phyloP scores from a whole-genome alignment of 2,888 invertebrate genomes.

The Lacanobia oleracea region DNA sequence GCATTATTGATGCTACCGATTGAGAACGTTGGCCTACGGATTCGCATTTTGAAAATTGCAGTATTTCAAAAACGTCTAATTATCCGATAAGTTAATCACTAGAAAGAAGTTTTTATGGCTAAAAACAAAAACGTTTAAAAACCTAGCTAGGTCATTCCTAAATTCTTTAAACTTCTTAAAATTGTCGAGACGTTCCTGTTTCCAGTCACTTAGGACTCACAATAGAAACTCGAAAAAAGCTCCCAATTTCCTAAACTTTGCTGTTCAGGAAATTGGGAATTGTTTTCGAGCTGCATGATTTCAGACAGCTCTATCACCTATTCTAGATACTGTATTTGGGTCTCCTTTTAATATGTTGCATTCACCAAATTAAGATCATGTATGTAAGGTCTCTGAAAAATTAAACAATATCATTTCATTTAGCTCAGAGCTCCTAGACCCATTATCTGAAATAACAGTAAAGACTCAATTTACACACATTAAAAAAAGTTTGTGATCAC shows the following conservation, averaged over 20 bases:
- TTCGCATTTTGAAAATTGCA: not conserved
- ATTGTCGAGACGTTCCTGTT: not conserved
- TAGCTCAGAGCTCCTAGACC: conserved; percentile 35
- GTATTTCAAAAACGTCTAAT: not conserved
- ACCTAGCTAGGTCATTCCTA: not conserved
- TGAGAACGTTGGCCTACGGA: not conserved
- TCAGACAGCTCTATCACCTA: not conserved
- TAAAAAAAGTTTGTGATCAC: no score
- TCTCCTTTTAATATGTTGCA: not conserved
- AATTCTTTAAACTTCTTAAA: not conserved
- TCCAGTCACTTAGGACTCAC: not conserved
- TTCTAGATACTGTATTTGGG: conserved; percentile 2
- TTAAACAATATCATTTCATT: conserved; percentile 40
- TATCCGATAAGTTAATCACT: not conserved
- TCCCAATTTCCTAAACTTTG: no score
- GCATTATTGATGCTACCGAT: conserved; percentile 8
- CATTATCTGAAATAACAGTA: conserved; percentile 35
- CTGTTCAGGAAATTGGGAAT: no score
- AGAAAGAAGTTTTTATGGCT: not conserved
- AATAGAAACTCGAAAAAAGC: not conserved
- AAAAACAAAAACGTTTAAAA: not conserved
- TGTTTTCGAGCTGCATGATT: no score
- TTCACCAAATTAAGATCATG: conserved; percentile 21
- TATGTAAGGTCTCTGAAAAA: conserved; percentile 32
- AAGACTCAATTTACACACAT: conserved; percentile 23